A percentile compares a stretch with the other conserved stretches of the same genome.
These are phyloP conservation scores for Hydractinia symbiolongicarpus DNA, from an alignment of 30 jellyfish, hydroid and myxozoan species.

Conservation along the genomic window DNA sequence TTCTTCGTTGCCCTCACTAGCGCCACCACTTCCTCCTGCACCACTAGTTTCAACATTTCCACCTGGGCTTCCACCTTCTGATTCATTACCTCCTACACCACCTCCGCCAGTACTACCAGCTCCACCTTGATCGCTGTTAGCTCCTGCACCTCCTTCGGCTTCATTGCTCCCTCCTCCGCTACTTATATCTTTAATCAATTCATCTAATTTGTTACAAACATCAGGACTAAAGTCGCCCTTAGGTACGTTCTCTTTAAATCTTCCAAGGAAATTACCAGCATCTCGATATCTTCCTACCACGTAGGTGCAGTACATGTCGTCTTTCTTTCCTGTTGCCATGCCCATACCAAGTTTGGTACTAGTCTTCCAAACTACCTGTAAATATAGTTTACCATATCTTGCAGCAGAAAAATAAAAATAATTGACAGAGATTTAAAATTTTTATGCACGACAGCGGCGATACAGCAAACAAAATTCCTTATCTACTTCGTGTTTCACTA, in stretches of 20 bases:
- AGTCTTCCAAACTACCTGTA: constrained; percentile 91
- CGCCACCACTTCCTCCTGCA: constrained; percentile 8
- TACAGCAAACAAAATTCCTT: constrained; percentile 9
- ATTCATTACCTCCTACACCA: not conserved
- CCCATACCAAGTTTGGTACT: constrained; percentile 83
- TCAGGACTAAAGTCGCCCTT: constrained; percentile 62
- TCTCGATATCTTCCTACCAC: constrained; percentile 75
- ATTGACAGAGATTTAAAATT: too few relatives aligned
- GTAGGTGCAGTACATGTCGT: constrained; percentile 62
- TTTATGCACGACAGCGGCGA: too few relatives aligned
- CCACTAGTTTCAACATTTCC: not conserved
- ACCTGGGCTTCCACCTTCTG: constrained; percentile 2
- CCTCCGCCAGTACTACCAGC: not conserved
- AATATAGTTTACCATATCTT: not conserved
- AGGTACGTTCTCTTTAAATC: constrained; percentile 56
- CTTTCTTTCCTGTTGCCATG: constrained; percentile 42
- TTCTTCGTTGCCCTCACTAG: constrained; percentile 4
- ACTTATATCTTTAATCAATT: not conserved
- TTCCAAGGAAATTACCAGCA: constrained; percentile 68
- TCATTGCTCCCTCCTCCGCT: not conserved
- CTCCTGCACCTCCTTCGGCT: constrained; percentile 14
- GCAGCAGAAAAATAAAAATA: too few relatives aligned
- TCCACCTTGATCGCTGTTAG: not conserved
- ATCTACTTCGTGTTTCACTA: too few relatives aligned
- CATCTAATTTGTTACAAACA: not conserved